phyloP scores from a whole-genome alignment of 2,113 vertebrate species.

The Parus major region DNA sequence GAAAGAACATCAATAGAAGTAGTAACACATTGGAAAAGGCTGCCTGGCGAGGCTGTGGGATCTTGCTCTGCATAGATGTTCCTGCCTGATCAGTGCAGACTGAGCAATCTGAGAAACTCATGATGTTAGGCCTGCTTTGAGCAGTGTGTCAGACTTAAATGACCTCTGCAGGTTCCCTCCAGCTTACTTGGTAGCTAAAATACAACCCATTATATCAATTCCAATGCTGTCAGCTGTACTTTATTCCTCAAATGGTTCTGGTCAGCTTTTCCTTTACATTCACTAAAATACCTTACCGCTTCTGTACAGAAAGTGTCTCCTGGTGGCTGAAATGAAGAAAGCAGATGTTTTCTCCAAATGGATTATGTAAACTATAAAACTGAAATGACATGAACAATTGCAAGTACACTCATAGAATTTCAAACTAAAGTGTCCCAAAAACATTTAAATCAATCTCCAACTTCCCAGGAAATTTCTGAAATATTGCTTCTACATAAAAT shows the following conservation, averaged over 20 bases:
- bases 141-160: not conserved
- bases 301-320: conserved; percentile 47
- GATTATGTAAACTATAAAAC: not conserved
- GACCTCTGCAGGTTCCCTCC: not conserved
- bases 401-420: not conserved
- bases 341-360: not conserved
- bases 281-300: not conserved
- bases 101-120: not conserved
- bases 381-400: not conserved
- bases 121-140: not conserved
- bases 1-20: not conserved
- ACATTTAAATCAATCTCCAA: not conserved
- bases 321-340: conserved; percentile 42
- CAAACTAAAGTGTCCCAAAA: not conserved
- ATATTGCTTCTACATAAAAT: not conserved
- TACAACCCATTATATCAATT: not conserved
- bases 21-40: not conserved
- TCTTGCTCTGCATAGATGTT: not conserved
- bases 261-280: not conserved
- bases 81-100: not conserved
- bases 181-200: not conserved
- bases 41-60: not conserved
- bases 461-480: not conserved
- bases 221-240: not conserved
- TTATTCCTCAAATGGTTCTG: not conserved